phyloP scores from a whole-genome alignment of 2,888 invertebrate species.

The Laothoe populi region DNA sequence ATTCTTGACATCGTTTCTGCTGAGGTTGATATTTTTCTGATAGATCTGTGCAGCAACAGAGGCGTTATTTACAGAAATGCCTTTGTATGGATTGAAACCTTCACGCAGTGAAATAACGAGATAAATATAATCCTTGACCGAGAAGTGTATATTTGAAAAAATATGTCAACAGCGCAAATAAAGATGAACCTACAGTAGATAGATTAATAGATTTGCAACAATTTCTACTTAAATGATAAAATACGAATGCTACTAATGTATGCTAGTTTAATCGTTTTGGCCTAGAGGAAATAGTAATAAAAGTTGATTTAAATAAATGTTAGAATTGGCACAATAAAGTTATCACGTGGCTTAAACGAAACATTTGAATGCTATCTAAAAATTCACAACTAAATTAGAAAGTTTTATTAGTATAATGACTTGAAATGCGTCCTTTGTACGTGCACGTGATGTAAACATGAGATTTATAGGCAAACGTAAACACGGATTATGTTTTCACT shows the following conservation, averaged over 20 bases:
- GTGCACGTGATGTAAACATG: background rate
- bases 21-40: conserved; percentile 19
- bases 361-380: conserved; percentile 1
- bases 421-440: background rate
- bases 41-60: conserved; percentile 19
- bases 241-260: background rate
- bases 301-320: background rate
- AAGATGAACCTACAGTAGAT: background rate
- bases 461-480: conserved; percentile 21
- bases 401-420: conserved; percentile 22
- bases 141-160: background rate
- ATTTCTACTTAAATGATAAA: background rate
- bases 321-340: background rate
- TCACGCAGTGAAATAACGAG: conserved; percentile 9
- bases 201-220: background rate
- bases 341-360: background rate
- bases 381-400: conserved; percentile 3
- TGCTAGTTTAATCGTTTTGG: background rate
- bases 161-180: background rate
- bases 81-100: conserved; percentile 20
- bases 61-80: conserved; percentile 11
- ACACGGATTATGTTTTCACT: conserved; percentile 28
- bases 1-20: conserved; percentile 28
- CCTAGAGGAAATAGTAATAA: background rate
- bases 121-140: conserved; percentile 23